Percentiles rank a stretch among this genome's conserved stretches.
phyloP scores from a whole-genome alignment of 92 coral and sea anemone genomes.

The Ricordea florida region DNA sequence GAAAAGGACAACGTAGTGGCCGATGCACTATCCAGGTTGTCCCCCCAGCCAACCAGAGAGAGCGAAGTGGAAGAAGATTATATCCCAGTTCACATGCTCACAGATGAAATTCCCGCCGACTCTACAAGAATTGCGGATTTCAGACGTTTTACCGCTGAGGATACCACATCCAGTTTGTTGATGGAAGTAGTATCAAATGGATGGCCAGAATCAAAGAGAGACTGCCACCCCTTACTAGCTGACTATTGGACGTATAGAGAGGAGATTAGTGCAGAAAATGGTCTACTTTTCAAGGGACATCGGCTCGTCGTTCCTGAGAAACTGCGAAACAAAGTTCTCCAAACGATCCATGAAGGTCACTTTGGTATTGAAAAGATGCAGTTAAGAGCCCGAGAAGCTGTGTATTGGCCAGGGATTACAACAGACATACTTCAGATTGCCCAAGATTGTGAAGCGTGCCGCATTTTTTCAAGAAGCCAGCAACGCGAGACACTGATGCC shows the following conservation, averaged over 20 bases:
- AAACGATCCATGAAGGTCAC: slow-evolving; percentile 40
- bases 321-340: slow-evolving; percentile 7
- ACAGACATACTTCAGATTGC: slow-evolving; percentile 33
- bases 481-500: slow-evolving; percentile 28
- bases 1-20: too few relatives aligned
- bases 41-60: too few relatives aligned
- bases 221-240: too few relatives aligned
- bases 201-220: slow-evolving; percentile 24
- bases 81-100: too few relatives aligned
- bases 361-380: slow-evolving; percentile 19
- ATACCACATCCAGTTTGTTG: slow-evolving; percentile 26
- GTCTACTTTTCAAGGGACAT: slow-evolving; percentile 41
- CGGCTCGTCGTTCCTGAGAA: slow-evolving; percentile 27
- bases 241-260: slow-evolving; percentile 43
- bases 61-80: too few relatives aligned
- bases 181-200: slow-evolving; percentile 37
- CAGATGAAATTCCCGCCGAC: too few relatives aligned
- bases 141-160: slow-evolving; percentile 9
- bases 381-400: slow-evolving; percentile 31
- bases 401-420: slow-evolving; percentile 47
- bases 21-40: too few relatives aligned
- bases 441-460: slow-evolving; percentile 34
- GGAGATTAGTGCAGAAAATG: slow-evolving; percentile 38
- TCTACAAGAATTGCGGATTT: slow-evolving; percentile 24
- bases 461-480: too few relatives aligned